Evolutionary conservation across 1,140 invertebrate genomes (phyloP), one percentile per base, ranked within the genome.

Genomic region (Ridgeia piscesae): DNA sequence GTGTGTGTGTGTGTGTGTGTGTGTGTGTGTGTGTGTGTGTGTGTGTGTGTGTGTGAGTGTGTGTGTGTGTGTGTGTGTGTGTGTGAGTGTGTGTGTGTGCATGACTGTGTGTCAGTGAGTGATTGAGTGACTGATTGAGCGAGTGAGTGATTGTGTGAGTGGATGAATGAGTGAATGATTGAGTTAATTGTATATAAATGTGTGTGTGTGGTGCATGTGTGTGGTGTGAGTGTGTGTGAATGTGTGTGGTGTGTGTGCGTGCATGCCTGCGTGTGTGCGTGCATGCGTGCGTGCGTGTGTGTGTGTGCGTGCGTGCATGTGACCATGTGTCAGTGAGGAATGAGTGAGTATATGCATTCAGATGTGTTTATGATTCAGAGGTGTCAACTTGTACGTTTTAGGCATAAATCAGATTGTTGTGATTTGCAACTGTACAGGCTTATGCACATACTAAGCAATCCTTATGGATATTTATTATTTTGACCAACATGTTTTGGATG

Each of bases 161-260:
- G 58, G 8, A 21, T 77, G 58, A 2, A 77, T 77, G 58, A 2
- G 58, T 77, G 58, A 17, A 17, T 8, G 58, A n/a, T n/a, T n/a
- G n/a, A n/a, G n/a, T n/a, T n/a, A n/a, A n/a, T n/a, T n/a, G n/a
- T n/a, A n/a, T n/a, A n/a, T n/a, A n/a, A 17, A 21, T 8, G 17
- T 31, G 58, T 77, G 0, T 31, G 8, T 88, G 33, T 9, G 2
- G 35, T 33, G 35, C 34, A 31, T 31, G 34, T 35, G 91, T 21
- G 33, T 33, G 33, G 35, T 91, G 33, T 17, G 35, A 92, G 88
- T 6, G 88, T n/a, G 33, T n/a, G n/a, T n/a, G 90, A 93, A 89
- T 93, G 42, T 42, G 42, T 42, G 4, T n/a, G 42, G 58, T 77
- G 58, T 77, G 58, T 77, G 58, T 77, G 58, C 27, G 58, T 77